Evolutionary conservation across 1,140 invertebrate species (phyloP).

Genomic region (Listronotus oregonensis): DNA sequence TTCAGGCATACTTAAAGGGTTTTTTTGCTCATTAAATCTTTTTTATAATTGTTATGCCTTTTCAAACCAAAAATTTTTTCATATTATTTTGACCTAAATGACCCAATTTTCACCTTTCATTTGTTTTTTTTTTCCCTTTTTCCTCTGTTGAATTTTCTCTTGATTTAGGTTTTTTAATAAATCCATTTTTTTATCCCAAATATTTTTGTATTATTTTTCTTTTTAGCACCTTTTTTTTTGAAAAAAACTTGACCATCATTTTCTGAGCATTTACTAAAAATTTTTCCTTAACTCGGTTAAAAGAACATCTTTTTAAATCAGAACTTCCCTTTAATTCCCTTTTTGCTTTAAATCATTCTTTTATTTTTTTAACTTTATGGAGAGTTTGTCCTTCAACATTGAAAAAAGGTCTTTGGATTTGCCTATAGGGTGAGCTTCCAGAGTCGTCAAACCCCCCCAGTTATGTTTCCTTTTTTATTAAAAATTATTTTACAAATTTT

Average conservation of each 20-base stretch:
- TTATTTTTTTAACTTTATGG: conserved; percentile 8
- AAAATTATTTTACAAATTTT: conserved; percentile 6
- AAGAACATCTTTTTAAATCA: no score
- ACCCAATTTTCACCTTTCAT: conserved; percentile 15
- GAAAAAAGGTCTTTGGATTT: background rate
- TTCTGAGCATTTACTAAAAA: no score
- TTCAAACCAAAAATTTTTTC: conserved; percentile 5
- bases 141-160: no score
- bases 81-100: conserved; percentile 16
- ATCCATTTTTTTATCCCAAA: no score
- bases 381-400: background rate
- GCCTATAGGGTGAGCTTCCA: conserved; percentile 2
- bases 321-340: background rate
- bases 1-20: background rate
- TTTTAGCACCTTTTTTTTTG: no score
- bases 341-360: conserved; percentile 7
- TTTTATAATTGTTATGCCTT: conserved; percentile 1
- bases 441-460: conserved; percentile 7
- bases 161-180: no score
- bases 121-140: background rate
- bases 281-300: no score
- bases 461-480: conserved; percentile 3
- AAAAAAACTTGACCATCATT: no score
- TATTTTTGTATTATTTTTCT: no score
- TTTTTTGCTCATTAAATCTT: conserved; percentile 2